Evolutionary conservation across 2,888 invertebrate genomes (phyloP), one percentile per base, ranked within the genome.

Genomic region (Eristalis arbustorum): DNA sequence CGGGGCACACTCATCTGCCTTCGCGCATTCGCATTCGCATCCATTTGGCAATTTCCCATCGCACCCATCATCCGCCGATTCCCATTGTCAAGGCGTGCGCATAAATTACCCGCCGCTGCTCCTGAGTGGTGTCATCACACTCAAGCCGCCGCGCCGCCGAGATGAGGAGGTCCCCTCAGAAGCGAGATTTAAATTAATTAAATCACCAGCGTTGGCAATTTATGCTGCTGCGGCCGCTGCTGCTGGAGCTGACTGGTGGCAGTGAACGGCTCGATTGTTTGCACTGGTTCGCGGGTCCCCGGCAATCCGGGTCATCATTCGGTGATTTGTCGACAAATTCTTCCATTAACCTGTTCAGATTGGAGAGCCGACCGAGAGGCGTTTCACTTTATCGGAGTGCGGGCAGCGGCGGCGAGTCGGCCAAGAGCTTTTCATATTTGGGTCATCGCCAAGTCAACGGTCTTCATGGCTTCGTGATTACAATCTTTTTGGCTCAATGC

Each of bases 381-480:
- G 56, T 34, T 61, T 61, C 63, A 25, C 13, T 71, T 49, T 69
- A 59, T 81, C n/a, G 71, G 64, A 79, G 10, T 13, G 25, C 64
- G 57, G 61, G 10, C 11, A 4, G 34, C 14, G 1, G 8, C 40
- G 18, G n/a, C 63, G 40, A 18, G 62, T 6, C 49, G 71, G 25
- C 59, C 34, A 40, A 25, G 25, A 71, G 49, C 42, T 69, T n/a
- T 56, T 56, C 23, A 63, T 78, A 75, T 84, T 61, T 84, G 56
- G 84, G 84, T 79, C 84, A 79, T n/a, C 73, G 40, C 25, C 11
- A 18, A 78, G 71, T 79, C 79, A 75, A 64, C 69, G 75, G 79
- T 56, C 64, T 67, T 84, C 69, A 79, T 71, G 83, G 74, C 56
- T 22, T 66, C 64, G 18, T 84, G 74, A 71, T 79, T 56, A 57